Base-by-base conservation (phyloP, 1,140 invertebrate genomes). In the Drosophila truncata region DNA sequence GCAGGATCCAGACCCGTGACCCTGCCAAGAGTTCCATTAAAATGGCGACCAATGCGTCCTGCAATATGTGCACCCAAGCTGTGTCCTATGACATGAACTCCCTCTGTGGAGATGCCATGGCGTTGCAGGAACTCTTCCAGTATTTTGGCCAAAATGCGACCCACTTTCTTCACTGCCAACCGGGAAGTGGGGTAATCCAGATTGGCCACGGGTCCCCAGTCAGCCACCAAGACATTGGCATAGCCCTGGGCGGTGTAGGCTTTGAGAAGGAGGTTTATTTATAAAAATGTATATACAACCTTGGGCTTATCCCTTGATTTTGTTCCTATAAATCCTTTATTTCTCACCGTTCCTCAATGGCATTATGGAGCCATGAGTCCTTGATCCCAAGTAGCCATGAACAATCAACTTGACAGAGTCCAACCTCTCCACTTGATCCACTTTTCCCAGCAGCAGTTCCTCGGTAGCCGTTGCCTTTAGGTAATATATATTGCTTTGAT, bases 1-100 rank as follows among this genome's bases (percentile, higher is more conserved):
- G 95, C 95, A 0, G 95, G 95, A 91, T 95, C 95, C 44, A 95
- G 66, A 0, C 95, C 95, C 0, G 94, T 94, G 27, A 95, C 94
- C 13, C 94, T 91, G 1, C 90, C 54, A 91, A 94, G 16, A 41
- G 81, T 72, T 76, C 93, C 93, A 80, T 91, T 91, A 87, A 94
- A 94, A 57, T 94, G 91, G 44, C 82, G 86, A 0, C 94, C 95
- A 0, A 94, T 94, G n/a, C 94, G 93, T 0, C 95, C 95, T 2
- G 94, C 94, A 0, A 94, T 91, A 42, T 95, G 95, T 0, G 94
- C 95, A 0, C 95, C 95, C 18, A 95, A 71, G 61, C 95, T 95
- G 81, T 95, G 94, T 0, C 95, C 95, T 5, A 95, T 86, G 23
- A 95, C 59, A 80, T 95, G 95, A 93, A 94, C 64, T 62, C 92